Base-by-base conservation (phyloP, 1,140 invertebrate genomes). In the Stegodyphus mimosarum region DNA sequence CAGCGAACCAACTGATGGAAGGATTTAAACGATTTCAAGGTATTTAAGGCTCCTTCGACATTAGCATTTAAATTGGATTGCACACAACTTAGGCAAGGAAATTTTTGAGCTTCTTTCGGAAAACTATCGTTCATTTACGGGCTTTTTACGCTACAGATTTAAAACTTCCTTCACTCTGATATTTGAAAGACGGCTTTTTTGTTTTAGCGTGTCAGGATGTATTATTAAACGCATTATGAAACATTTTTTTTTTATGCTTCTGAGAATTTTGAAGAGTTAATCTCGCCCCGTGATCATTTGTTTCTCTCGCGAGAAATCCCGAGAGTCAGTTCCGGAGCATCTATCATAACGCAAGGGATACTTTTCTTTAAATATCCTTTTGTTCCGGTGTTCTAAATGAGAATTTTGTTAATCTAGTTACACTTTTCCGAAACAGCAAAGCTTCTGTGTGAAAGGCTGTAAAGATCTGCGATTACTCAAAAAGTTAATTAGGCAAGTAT, bases 1-100 rank as follows among this genome's bases (percentile, higher is more conserved):
- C 33, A 33, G 33, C 33, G 33, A 33, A 33, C 33, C 33, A 33
- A 33, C 33, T 71, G 77, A 51, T 79, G 17, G 77, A 60, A 60
- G 17, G 69, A 17, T 69, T 80, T 80, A 80, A 80, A 60, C 69
- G 78, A 70, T 80, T 80, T 80, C 51, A 18, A 70, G 77, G 77
- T 67, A 79, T 79, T 79, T 80, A 80, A 69, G 78, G 60, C 60
- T 18, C 67, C 51, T 17, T 33, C 9, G 67, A 50, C 78, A 80
- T 80, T 80, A 80, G 78, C 78, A 80, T 80, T 80, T 80, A 80
- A 80, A 80, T 80, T 80, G 78, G 69, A 71, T 80, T 71, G 51
- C 15, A 63, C 17, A 64, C 15, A 33, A 55, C 55, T 60, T 60
- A 60, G 55, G 55, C 55, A 69, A 18, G 69, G 33, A 33, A 50